Percentiles rank a stretch among this genome's conserved stretches.
phyloP scores from a whole-genome alignment of 2,797 vertebrate genomes.

The Melanotaenia maccullochi region DNA sequence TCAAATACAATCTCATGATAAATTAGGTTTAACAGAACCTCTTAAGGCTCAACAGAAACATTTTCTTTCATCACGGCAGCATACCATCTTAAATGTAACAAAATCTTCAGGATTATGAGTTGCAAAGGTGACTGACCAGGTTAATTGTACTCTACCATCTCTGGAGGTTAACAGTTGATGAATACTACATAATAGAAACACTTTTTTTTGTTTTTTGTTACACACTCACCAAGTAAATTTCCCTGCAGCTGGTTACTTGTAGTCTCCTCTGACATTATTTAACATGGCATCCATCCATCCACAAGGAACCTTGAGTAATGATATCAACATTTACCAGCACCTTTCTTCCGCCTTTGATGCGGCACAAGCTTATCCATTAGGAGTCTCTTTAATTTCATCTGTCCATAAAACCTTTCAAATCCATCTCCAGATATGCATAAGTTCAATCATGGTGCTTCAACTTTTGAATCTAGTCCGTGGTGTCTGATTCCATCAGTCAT shows the following conservation, averaged over 20 bases:
- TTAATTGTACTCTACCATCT: not conserved
- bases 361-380: not conserved
- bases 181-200: not conserved
- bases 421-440: not conserved
- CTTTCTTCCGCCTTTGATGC: not conserved
- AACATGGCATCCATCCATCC: not conserved
- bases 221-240: too few relatives aligned
- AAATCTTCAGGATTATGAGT: too few relatives aligned
- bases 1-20: too few relatives aligned
- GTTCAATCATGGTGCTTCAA: not conserved
- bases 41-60: too few relatives aligned
- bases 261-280: too few relatives aligned
- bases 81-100: too few relatives aligned
- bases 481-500: not conserved
- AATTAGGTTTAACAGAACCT: too few relatives aligned
- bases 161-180: not conserved
- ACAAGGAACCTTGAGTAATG: not conserved
- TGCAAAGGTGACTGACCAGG: not conserved
- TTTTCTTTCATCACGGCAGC: too few relatives aligned
- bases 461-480: not conserved
- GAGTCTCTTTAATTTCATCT: not conserved
- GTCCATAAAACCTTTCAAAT: not conserved
- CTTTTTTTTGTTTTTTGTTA: too few relatives aligned
- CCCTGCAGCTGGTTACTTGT: too few relatives aligned
- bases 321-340: not conserved